Conservation (phyloP, 2,113 vertebrate genomes). For the Bufo bufo region DNA sequence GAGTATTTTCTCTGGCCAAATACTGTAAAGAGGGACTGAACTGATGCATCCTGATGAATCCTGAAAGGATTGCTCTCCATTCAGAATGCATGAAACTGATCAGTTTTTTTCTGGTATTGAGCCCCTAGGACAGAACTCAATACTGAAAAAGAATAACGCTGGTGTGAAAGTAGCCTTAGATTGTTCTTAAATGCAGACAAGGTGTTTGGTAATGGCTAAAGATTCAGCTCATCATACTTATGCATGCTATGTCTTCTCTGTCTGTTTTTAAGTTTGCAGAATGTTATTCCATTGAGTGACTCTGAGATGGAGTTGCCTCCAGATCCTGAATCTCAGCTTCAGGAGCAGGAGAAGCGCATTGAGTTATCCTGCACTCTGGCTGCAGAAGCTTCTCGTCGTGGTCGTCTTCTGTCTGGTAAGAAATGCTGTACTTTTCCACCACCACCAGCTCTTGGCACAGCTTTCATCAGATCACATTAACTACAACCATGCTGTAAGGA, state of each 20-base stretch:
- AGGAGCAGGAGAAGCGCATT: constrained; percentile 96
- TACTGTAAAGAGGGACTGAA: no score
- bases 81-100: no score
- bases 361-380: constrained; percentile 95
- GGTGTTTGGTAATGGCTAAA: background rate
- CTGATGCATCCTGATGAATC: no score
- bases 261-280: constrained; percentile 83
- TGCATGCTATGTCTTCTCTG: constrained; percentile 2
- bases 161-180: no score
- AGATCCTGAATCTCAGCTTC: constrained; percentile 86
- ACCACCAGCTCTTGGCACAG: no score
- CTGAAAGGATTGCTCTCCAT: no score
- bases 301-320: constrained; percentile 79
- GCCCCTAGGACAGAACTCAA: no score
- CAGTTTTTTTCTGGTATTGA: no score
- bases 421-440: background rate
- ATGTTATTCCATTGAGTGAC: constrained; percentile 85
- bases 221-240: background rate
- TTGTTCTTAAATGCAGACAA: background rate
- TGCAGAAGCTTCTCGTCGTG: constrained; percentile 91
- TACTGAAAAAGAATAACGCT: no score
- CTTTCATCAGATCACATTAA: background rate
- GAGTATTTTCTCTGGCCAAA: no score
- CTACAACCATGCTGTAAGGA: background rate
- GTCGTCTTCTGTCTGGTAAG: constrained; percentile 95